Base-by-base conservation (phyloP, 92 coral and sea anemone genomes). In the Bergia puertoricense region DNA sequence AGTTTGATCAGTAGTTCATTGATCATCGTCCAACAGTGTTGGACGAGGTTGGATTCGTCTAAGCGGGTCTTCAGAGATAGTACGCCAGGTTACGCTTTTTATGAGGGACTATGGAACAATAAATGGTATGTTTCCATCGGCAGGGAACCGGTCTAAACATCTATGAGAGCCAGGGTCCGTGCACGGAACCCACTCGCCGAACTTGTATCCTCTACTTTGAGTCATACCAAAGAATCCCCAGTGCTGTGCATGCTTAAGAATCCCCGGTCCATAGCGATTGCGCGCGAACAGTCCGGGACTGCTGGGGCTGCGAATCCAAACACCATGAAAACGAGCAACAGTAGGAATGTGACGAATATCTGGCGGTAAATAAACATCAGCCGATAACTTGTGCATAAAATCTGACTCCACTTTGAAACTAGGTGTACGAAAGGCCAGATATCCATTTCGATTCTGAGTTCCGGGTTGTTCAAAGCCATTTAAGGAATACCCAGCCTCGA, bases 61-160 rank as follows among this genome's bases (percentile, higher is more conserved):
- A 30, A 30, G 30, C 30, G 30, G 30, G 30, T 30, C 30, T 30
- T 30, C 30, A 30, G 30, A 30, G 0, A 30, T 30, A 30, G 30
- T 30, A 30, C 30, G 30, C 30, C 30, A 30, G 30, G 30, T 30
- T 30, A 30, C 30, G 30, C 30, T 30, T 30, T 30, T 30, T 30
- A 30, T 30, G 30, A 30, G 30, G 30, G 30, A 30, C 30, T 30
- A 30, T 30, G 30, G 30, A 30, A 92, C 92, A 42, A 80, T 23
- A 44, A 89, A 86, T 8, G 94, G 92, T n/a, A 92, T 86, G 77
- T 92, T 85, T 2, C 94, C 94, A 78, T 92, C 94, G 2, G 89
- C 91, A 67, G 91, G 91, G 40, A 92, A 92, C 51, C 67, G 39
- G 2, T 86, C 81, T 74, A 90, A 40, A 45, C 92, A 90, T 15